Conservation (phyloP, 2,797 vertebrate species). For the Moxostoma hubbsi region DNA sequence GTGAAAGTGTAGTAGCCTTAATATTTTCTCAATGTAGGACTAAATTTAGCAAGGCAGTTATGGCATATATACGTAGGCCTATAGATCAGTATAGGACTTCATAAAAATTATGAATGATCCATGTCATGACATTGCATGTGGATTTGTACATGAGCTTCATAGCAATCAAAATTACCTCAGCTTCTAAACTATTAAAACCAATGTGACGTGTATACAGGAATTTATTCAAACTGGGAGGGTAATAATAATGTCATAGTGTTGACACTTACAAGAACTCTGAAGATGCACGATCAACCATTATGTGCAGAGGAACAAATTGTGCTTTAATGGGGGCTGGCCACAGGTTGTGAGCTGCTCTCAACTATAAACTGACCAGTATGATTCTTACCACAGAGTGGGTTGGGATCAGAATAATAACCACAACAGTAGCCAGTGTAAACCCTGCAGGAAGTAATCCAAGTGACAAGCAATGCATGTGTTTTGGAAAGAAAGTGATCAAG, state of each 20-base stretch:
- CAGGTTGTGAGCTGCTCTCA: constrained; percentile 1
- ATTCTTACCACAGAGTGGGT: not conserved
- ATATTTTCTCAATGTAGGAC: no score
- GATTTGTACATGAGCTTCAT: no score
- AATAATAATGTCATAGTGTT: not conserved
- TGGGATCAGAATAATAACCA: constrained; percentile 9
- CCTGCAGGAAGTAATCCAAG: not conserved
- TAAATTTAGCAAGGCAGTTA: no score
- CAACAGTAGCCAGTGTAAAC: constrained; percentile 37
- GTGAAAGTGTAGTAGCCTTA: no score
- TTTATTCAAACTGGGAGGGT: not conserved
- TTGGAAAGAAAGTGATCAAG: constrained; percentile 2
- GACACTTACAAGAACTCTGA: not conserved
- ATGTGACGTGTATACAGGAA: not conserved
- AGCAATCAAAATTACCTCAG: no score
- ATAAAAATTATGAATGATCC: not conserved
- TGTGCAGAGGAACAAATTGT: not conserved
- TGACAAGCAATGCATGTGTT: not conserved
- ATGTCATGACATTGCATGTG: not conserved
- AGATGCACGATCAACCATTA: not conserved
- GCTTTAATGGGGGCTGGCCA: constrained; percentile 2
- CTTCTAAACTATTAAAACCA: not conserved
- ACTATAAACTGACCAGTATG: constrained; percentile 27
- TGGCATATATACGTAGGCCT: no score
- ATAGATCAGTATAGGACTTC: not conserved